Percentiles rank a stretch among this genome's conserved stretches.
These are phyloP conservation scores for Gerris lacustris DNA, from an alignment of 2,888 invertebrate genomes.

Conservation along the genomic window DNA sequence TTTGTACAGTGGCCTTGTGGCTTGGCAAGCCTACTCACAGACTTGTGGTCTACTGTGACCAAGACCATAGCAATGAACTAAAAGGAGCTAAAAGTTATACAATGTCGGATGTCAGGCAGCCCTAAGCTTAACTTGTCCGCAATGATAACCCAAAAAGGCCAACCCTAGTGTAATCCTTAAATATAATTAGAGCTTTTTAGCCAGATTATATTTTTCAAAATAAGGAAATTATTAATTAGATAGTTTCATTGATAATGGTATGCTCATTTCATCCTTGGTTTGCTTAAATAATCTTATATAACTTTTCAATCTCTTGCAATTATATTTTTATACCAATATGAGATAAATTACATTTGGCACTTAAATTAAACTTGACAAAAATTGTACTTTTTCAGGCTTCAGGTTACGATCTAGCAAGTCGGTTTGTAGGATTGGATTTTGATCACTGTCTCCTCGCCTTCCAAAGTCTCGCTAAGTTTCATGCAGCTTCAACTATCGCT, in stretches of 20 bases:
- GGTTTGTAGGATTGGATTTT: neutral
- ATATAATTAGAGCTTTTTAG: neutral
- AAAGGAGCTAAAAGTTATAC: too few relatives aligned
- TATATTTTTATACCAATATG: too few relatives aligned
- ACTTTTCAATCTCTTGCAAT: too few relatives aligned
- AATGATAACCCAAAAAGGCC: neutral
- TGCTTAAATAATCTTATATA: too few relatives aligned
- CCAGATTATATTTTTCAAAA: neutral
- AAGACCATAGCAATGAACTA: too few relatives aligned
- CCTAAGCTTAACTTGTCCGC: neutral
- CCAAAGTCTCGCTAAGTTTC: conserved; percentile 10
- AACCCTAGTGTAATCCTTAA: neutral
- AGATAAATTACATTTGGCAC: neutral
- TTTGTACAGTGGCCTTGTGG: too few relatives aligned
- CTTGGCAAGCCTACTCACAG: too few relatives aligned
- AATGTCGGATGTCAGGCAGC: too few relatives aligned
- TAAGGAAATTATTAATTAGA: too few relatives aligned
- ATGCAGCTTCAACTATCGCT: conserved; percentile 9
- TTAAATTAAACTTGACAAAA: neutral
- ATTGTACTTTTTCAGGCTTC: neutral
- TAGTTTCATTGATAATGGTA: neutral
- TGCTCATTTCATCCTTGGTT: neutral
- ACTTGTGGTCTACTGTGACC: too few relatives aligned
- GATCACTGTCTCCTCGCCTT: conserved; percentile 2
- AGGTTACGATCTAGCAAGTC: neutral